Conservation (phyloP, 37 sponge, comb jelly and placozoan genomes). For the Axinella damicornis region DNA sequence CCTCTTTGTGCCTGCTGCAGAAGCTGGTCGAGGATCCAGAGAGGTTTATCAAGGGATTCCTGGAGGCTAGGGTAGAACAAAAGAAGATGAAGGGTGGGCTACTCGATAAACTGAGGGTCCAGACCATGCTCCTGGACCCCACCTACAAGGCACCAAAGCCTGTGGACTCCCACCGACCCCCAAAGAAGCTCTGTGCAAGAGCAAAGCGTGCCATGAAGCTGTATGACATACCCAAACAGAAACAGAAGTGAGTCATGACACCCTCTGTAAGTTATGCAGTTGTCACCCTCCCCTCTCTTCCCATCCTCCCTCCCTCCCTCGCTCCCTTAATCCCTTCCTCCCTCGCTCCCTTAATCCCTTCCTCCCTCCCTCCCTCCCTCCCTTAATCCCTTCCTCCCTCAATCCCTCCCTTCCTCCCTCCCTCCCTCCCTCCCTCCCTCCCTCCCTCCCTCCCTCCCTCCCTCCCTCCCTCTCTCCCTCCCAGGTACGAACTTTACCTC, state of each 20-base stretch:
- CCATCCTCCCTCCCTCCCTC: no score
- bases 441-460: no score
- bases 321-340: no score
- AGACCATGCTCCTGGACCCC: slow-evolving; percentile 52
- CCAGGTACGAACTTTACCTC: slow-evolving; percentile 65
- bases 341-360: no score
- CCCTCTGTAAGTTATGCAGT: no score
- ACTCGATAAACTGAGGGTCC: slow-evolving; percentile 9
- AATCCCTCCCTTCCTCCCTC: no score
- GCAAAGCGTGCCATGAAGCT: slow-evolving; percentile 51
- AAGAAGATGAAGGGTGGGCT: slow-evolving; percentile 46
- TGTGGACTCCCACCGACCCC: neutral
- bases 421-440: no score
- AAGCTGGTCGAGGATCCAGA: neutral
- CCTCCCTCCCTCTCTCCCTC: no score
- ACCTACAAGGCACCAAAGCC: slow-evolving; percentile 36
- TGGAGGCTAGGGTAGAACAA: slow-evolving; percentile 26
- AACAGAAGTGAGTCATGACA: slow-evolving; percentile 69
- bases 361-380: no score
- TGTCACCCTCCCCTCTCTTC: no score
- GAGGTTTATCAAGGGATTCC: slow-evolving; percentile 54
- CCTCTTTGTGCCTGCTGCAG: neutral
- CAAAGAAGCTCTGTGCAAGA: slow-evolving; percentile 53
- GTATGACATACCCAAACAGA: slow-evolving; percentile 54
- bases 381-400: no score